Evolutionary conservation across 2,113 vertebrate genomes (phyloP).

Genomic region (Gyps fulvus): DNA sequence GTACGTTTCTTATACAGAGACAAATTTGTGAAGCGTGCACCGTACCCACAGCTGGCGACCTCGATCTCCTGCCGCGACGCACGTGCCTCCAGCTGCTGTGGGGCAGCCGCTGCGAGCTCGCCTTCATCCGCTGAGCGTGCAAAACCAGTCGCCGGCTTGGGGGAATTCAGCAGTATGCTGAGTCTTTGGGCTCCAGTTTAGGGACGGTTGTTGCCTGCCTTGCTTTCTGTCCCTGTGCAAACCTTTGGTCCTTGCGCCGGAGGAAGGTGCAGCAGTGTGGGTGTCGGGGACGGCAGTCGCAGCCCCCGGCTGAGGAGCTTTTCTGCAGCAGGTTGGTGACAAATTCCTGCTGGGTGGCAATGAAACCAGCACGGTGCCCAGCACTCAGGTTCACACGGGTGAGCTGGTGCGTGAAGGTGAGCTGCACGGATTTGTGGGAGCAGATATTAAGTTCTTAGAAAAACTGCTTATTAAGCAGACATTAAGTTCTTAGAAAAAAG

Average conservation of each 20-base stretch:
- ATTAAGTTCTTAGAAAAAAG: neutral
- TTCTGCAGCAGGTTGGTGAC: neutral
- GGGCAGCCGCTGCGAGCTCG: accelerated
- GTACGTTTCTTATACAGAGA: neutral
- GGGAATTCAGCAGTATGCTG: neutral
- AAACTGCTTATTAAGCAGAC: neutral
- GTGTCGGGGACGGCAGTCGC: accelerated
- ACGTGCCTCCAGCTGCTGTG: neutral
- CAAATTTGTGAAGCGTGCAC: accelerated
- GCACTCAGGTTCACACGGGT: accelerated
- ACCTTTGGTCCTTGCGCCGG: accelerated
- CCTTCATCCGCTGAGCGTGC: neutral
- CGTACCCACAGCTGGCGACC: accelerated
- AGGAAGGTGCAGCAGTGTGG: neutral
- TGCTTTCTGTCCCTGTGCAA: neutral
- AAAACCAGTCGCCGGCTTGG: neutral
- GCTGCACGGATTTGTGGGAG: neutral
- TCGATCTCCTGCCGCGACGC: accelerated
- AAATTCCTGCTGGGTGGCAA: neutral
- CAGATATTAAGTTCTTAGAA: neutral
- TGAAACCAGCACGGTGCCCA: neutral
- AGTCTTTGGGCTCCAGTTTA: neutral
- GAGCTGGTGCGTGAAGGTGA: neutral
- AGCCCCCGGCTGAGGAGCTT: neutral
- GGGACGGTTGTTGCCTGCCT: neutral